Evolutionary conservation across 1,140 invertebrate genomes (phyloP), one percentile per base, ranked within the genome.

Genomic region (Plectrocnemia conspersa): DNA sequence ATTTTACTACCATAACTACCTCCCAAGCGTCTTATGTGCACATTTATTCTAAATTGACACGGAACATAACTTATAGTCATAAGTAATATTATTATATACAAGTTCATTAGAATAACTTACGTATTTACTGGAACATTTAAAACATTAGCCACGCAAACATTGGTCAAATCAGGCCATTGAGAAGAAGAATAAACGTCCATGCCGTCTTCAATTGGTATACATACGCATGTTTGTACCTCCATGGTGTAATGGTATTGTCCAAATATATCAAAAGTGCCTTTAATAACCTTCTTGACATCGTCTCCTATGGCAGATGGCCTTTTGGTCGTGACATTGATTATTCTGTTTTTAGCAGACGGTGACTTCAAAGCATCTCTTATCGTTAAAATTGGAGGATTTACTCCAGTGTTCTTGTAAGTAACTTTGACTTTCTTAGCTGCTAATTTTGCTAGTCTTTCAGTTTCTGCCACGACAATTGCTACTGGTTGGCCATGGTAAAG

Each of bases 401-500:
- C 61, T 29, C 48, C 67, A 0, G 40, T 54, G 6, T 64, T 63
- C 48, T 64, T 58, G 58, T 91, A 88, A 13, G 74, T 78, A 19
- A 91, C 70, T 68, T 84, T 79, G 0, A 92, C 84, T 50, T 81
- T 67, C 50, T 78, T 77, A 1, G 82, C 79, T 15, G 85, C 85
- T 41, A 79, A 72, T n/a, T 81, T 75, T 0, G 86, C 86, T 19
- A 78, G 65, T 33, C 77, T 73, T 57, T 83, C 75, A 61, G 75
- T 81, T 24, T 79, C 67, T 0, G 87, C 89, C 1, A 86, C 80
- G 2, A 93, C 75, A 1, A 92, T 70, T 0, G 84, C 89, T 9
- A 84, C 67, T 0, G 86, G 80, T 67, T 92, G 86, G 0, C 85
- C 84, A 36, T 84, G 83, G 64, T 79, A 86, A 15, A 72, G 64